Evolutionary conservation across 2,797 vertebrate species (phyloP).

Genomic region (Notoglanidium macrostoma): DNA sequence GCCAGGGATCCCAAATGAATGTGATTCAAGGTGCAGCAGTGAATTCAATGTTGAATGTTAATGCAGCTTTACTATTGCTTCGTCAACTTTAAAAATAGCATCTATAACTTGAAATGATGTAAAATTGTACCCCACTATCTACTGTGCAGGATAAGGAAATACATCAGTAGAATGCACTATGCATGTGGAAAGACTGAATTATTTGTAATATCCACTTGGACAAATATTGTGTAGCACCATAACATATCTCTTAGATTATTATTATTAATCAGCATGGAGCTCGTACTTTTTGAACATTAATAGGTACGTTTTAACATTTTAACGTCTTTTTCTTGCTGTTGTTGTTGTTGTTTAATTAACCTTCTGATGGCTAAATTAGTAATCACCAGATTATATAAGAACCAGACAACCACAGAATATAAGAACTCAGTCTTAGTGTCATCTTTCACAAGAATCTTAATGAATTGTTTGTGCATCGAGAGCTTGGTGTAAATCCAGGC

Average conservation of each 20-base stretch:
- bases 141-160: neutral
- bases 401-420: neutral
- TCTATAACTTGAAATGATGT: neutral
- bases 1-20: neutral
- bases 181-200: neutral
- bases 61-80: neutral
- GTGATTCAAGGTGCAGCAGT: neutral
- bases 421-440: conserved; percentile 17
- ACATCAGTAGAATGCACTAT: neutral
- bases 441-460: neutral
- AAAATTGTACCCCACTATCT: neutral
- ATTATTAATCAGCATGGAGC: neutral
- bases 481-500: conserved; percentile 14
- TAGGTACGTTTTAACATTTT: neutral
- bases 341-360: conserved; percentile 43
- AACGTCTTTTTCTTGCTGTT: neutral
- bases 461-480: neutral
- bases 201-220: neutral
- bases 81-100: neutral
- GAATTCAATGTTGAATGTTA: neutral
- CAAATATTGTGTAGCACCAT: neutral
- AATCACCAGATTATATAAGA: neutral
- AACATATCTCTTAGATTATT: neutral
- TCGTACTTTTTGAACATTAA: neutral
- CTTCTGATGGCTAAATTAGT: conserved; percentile 27